Conservation (phyloP, 1,140 invertebrate genomes). For the Hydropsyche tenuis region DNA sequence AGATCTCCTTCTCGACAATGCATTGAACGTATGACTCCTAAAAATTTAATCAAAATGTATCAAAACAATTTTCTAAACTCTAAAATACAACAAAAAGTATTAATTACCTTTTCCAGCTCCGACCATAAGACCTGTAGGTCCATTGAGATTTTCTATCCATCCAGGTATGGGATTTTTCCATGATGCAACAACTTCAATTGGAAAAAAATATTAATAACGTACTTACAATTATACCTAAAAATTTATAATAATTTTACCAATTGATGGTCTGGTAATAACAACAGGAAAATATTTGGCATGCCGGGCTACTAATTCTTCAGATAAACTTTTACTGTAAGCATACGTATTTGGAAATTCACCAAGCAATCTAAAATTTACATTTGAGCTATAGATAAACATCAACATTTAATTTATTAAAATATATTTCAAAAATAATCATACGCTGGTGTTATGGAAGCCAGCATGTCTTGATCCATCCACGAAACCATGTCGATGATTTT, state of each 20-base stretch:
- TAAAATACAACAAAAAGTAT: not conserved
- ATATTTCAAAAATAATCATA: constrained; percentile 52
- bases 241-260: constrained; percentile 66
- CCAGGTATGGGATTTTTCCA: constrained; percentile 77
- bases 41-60: constrained; percentile 47
- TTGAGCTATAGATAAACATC: not conserved
- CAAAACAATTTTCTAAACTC: not conserved
- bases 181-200: constrained; percentile 67
- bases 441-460: constrained; percentile 78
- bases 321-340: constrained; percentile 78
- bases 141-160: constrained; percentile 95
- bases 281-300: constrained; percentile 68
- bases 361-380: constrained; percentile 66
- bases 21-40: constrained; percentile 63
- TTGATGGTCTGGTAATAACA: constrained; percentile 76
- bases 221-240: constrained; percentile 58
- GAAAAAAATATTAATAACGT: constrained; percentile 44
- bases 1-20: constrained; percentile 69
- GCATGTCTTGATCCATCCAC: constrained; percentile 76
- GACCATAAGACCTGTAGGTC: constrained; percentile 82
- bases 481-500: constrained; percentile 76
- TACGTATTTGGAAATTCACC: constrained; percentile 79
- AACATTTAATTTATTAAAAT: not conserved
- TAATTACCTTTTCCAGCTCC: constrained; percentile 77
- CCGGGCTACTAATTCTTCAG: constrained; percentile 73